A percentile compares a stretch with the other conserved stretches of the same genome.
Conservation (phyloP, 2,888 invertebrate species). For the Nephrotoma flavescens region DNA sequence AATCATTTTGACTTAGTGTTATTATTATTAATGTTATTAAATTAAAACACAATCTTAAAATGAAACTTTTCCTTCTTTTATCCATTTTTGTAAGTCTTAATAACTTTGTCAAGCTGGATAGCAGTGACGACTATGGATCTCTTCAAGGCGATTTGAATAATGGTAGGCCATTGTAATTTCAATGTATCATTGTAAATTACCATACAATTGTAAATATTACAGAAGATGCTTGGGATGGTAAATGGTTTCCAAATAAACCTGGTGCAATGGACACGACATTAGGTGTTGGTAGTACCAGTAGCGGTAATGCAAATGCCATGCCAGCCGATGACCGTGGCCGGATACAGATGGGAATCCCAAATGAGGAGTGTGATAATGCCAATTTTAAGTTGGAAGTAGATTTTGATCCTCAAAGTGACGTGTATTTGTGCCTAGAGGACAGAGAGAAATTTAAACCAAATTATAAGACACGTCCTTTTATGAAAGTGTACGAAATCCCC, state of each 20-base stretch:
- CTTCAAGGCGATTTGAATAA: not conserved
- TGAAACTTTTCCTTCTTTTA: not conserved
- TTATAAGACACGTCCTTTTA: slow-evolving; percentile 30
- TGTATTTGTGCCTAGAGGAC: slow-evolving; percentile 40
- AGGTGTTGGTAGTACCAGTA: not conserved
- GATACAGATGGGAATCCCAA: slow-evolving; percentile 39
- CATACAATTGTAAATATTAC: not conserved
- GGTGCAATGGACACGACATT: not conserved
- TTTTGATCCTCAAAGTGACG: slow-evolving; percentile 20
- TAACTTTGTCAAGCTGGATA: not conserved
- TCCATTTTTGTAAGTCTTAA: not conserved
- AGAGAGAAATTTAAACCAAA: slow-evolving; percentile 35
- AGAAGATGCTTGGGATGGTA: slow-evolving; percentile 13
- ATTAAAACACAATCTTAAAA: not conserved
- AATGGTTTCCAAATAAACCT: slow-evolving; percentile 20
- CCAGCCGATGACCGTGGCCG: slow-evolving; percentile 21
- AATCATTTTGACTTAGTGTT: too few relatives aligned
- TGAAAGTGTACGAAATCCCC: slow-evolving; percentile 41
- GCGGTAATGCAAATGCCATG: slow-evolving; percentile 9
- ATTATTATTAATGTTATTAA: not conserved
- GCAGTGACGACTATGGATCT: not conserved
- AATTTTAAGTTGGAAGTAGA: slow-evolving; percentile 34
- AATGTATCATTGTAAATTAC: not conserved
- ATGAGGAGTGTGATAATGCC: slow-evolving; percentile 47
- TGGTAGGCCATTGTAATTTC: not conserved